Evolutionary conservation across 2,888 invertebrate species (phyloP).

Genomic region (Macrophya annulata): DNA sequence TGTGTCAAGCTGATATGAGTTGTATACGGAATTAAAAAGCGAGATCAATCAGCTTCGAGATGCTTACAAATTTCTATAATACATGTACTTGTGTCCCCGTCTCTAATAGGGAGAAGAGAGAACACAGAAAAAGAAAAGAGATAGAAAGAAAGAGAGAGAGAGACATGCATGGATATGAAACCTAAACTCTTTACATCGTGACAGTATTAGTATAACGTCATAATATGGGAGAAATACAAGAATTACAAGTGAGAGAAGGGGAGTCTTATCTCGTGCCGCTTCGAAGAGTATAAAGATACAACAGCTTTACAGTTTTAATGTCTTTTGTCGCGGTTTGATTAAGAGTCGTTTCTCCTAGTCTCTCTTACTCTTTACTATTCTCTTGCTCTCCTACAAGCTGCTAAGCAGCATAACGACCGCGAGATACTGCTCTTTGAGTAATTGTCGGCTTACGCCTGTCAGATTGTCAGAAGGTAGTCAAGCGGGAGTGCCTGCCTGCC

Average conservation of each 20-base stretch:
- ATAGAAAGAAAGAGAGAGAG: background rate
- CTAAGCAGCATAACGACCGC: slow-evolving; percentile 45
- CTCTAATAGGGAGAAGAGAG: background rate
- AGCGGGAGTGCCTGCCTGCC: slow-evolving; percentile 21
- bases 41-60: slow-evolving; percentile 13
- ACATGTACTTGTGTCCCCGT: slow-evolving; percentile 1
- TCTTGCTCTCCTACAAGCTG: background rate
- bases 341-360: slow-evolving; percentile 66
- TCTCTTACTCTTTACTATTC: slow-evolving; percentile 10
- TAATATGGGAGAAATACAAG: slow-evolving; percentile 41
- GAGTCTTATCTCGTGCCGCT: slow-evolving; percentile 53
- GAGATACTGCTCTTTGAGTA: slow-evolving; percentile 71
- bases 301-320: slow-evolving; percentile 59
- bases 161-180: background rate
- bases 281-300: slow-evolving; percentile 53
- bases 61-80: background rate
- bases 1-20: background rate
- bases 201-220: slow-evolving; percentile 23
- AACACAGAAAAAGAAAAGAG: background rate
- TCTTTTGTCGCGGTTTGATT: slow-evolving; percentile 74
- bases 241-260: slow-evolving; percentile 50
- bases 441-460: slow-evolving; percentile 75
- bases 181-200: slow-evolving; percentile 12
- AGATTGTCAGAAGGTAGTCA: slow-evolving; percentile 71
- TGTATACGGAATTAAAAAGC: slow-evolving; percentile 36